Conservation (phyloP, 2,113 vertebrate species). For the Hyaena hyaena region DNA sequence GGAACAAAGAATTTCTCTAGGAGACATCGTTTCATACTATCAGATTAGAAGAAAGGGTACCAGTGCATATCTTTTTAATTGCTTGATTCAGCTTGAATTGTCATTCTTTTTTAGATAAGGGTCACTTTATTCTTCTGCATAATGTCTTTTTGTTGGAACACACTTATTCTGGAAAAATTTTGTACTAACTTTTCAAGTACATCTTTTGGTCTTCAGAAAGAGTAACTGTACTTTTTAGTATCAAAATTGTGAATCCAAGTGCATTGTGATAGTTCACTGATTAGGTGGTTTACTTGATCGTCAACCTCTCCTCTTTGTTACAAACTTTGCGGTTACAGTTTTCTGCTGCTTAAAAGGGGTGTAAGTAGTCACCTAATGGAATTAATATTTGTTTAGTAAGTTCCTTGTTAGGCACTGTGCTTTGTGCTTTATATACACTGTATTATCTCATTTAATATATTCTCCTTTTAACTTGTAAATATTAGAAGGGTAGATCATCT, state of each 20-base stretch:
- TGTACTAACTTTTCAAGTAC: conserved; percentile 15
- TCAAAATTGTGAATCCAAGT: neutral
- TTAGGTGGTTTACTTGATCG: neutral
- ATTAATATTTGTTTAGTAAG: neutral
- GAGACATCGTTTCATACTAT: conserved; percentile 41
- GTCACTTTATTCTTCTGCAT: conserved; percentile 70
- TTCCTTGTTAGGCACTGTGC: neutral
- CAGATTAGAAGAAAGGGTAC: conserved; percentile 79
- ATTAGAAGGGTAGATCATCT: neutral
- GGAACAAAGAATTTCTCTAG: conserved; percentile 43
- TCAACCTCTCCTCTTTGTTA: neutral
- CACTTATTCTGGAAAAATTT: conserved; percentile 81
- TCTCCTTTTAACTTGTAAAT: neutral
- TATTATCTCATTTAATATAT: neutral
- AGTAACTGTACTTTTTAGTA: neutral
- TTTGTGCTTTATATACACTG: neutral
- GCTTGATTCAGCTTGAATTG: conserved; percentile 71
- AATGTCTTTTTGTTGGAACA: conserved; percentile 73
- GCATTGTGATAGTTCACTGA: neutral
- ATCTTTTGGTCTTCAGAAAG: conserved; percentile 32
- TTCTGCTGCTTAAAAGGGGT: neutral
- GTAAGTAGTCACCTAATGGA: neutral
- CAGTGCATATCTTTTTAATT: conserved; percentile 86
- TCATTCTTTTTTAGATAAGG: conserved; percentile 76
- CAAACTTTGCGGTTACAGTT: neutral